Percentiles rank a stretch among this genome's conserved stretches.
Conservation (phyloP, 2,113 vertebrate species). For the Oncorhynchus tshawytscha region DNA sequence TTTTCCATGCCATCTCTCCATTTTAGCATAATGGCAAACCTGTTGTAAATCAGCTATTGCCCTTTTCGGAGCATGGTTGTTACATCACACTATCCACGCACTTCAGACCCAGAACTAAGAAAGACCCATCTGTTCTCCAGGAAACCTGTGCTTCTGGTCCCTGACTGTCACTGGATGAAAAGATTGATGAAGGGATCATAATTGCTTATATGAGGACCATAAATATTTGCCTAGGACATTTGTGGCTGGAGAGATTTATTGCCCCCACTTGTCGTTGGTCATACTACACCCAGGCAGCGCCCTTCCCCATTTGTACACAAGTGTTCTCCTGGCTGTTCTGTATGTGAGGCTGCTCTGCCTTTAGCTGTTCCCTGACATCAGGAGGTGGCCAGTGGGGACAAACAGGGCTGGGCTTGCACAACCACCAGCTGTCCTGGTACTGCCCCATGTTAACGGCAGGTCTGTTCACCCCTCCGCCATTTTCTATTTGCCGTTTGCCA, state of each 20-base stretch:
- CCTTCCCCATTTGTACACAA: not conserved
- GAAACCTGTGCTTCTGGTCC: not conserved
- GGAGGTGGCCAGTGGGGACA: conserved; percentile 24
- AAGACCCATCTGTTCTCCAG: conserved; percentile 10
- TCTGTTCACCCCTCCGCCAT: conserved; percentile 11
- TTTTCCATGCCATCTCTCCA: conserved; percentile 12
- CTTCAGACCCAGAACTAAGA: conserved; percentile 1
- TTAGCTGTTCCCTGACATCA: conserved; percentile 47
- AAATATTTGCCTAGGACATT: not conserved
- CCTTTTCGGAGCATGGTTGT: conserved; percentile 7
- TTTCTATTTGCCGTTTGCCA: conserved; percentile 37
- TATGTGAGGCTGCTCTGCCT: conserved; percentile 13
- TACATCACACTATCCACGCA: not conserved
- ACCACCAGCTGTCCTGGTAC: conserved; percentile 41
- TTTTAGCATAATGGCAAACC: conserved; percentile 4
- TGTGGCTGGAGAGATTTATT: conserved; percentile 11
- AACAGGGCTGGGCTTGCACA: conserved; percentile 10
- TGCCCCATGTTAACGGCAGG: not conserved
- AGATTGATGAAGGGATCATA: conserved; percentile 8
- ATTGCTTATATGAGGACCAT: not conserved
- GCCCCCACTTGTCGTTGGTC: not conserved
- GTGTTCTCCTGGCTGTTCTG: not conserved
- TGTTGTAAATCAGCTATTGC: conserved; percentile 15
- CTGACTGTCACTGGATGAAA: conserved; percentile 1
- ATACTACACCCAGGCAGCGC: not conserved